These are phyloP conservation scores for Alauda arvensis DNA, from an alignment of 2,797 vertebrate species.

Conservation along the genomic window DNA sequence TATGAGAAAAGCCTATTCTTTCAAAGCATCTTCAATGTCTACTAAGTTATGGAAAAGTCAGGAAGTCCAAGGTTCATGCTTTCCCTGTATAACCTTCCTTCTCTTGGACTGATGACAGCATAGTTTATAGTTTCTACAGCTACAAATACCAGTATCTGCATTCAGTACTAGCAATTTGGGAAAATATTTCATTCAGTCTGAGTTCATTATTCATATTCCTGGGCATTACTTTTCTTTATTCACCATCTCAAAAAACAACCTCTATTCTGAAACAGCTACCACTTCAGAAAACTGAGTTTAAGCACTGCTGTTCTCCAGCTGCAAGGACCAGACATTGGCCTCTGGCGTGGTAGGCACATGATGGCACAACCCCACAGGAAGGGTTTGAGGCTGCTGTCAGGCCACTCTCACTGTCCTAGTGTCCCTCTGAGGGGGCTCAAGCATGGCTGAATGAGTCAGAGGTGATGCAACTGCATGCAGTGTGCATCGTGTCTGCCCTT, in stretches of 20 bases:
- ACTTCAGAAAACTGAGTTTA: neutral
- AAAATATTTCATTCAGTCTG: neutral
- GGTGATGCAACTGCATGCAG: neutral
- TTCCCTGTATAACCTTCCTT: neutral
- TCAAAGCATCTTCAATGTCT: neutral
- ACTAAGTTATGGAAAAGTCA: constrained; percentile 4
- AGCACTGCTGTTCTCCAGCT: neutral
- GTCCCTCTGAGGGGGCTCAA: neutral
- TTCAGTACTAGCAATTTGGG: neutral
- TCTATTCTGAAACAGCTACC: neutral
- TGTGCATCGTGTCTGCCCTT: neutral
- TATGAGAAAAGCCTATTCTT: neutral
- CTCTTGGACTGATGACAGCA: neutral
- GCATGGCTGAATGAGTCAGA: neutral
- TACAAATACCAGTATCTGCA: neutral
- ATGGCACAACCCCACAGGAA: neutral
- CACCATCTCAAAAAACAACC: neutral
- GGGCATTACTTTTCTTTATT: neutral
- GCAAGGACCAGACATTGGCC: neutral
- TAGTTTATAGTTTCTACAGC: neutral
- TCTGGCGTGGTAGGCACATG: accelerated
- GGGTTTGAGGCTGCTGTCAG: neutral
- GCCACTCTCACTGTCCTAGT: neutral
- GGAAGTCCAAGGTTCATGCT: neutral
- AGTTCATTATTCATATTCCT: neutral